These are phyloP conservation scores for Eleutherodactylus coqui DNA, from an alignment of 2,797 vertebrate species.

Conservation along the genomic window DNA sequence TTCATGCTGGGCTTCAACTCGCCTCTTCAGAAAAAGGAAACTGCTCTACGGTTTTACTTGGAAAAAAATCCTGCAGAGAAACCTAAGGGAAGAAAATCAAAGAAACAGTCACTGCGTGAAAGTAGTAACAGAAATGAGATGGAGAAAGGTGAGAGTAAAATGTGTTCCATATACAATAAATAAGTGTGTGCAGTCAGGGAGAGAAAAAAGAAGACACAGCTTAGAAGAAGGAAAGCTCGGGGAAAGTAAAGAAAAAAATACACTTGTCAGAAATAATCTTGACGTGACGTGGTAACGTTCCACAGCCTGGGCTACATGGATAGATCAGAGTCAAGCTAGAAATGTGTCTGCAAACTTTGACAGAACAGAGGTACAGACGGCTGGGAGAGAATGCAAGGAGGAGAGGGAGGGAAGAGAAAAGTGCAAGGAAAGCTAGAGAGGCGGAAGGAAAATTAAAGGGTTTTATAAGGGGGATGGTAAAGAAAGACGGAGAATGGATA, in stretches of 20 bases:
- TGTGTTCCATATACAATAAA: slow-evolving; percentile 34
- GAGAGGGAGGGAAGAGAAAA: background rate
- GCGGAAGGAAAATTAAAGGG: background rate
- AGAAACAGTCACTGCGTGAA: slow-evolving; percentile 37
- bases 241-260: slow-evolving; percentile 18
- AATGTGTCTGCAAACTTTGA: slow-evolving; percentile 35
- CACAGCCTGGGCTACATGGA: slow-evolving; percentile 22
- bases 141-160: slow-evolving; percentile 31
- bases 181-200: slow-evolving; percentile 32
- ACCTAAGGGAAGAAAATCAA: slow-evolving; percentile 46
- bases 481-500: background rate
- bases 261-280: slow-evolving; percentile 48
- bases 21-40: slow-evolving; percentile 68
- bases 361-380: slow-evolving; percentile 23
- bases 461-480: too few relatives aligned
- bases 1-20: slow-evolving; percentile 70
- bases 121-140: slow-evolving; percentile 43
- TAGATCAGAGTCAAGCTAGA: slow-evolving; percentile 23
- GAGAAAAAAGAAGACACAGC: background rate
- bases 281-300: slow-evolving; percentile 19
- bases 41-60: slow-evolving; percentile 71
- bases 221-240: background rate
- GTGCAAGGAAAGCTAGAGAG: background rate
- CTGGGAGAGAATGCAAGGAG: background rate
- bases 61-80: slow-evolving; percentile 51